Evolutionary conservation across 2,113 vertebrate genomes (phyloP), one percentile per base, ranked within the genome.

Genomic region (Sapajus apella): DNA sequence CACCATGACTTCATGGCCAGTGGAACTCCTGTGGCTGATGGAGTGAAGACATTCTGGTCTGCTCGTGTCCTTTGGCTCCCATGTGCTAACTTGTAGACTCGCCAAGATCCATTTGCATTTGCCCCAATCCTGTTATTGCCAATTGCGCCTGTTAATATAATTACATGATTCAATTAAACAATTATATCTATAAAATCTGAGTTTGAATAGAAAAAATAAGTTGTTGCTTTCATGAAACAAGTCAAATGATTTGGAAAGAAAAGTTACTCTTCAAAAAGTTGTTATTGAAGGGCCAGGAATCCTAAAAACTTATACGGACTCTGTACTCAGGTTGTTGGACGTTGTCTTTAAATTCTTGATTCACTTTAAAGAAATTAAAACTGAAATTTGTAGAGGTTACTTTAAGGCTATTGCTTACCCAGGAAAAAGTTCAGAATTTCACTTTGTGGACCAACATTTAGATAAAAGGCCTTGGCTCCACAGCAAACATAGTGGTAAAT

Each of bases 111-210:
- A n/a, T 50, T 58, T 91, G 10, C 72, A 18, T 76, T 89, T 83
- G 37, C 66, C 50, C 66, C 50, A 86, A 30, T 55, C 45, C 37
- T 97, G 32, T 45, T 84, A 84, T 56, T 76, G 40, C 16, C 20
- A 20, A 37, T 40, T 87, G 37, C 40, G 43, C 16, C 40, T 37
- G 6, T 76, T 91, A 93, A 92, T 84, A 17, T 56, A 76, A 96
- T 90, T 66, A 75, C 16, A 32, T 79, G 68, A 91, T 84, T 55
- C 94, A 95, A 96, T 95, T 70, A 95, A 95, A 80, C 90, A 81
- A 68, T 47, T 40, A 83, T 73, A 85, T 72, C 87, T 96, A 79
- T 72, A 94, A 96, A 97, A 87, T 87, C 55, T 25, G 66, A 75
- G 27, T 88, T 94, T 90, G 3, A 21, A 64, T 70, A 6, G 17